phyloP scores from a whole-genome alignment of 2,113 vertebrate species.

The Morone chrysops region DNA sequence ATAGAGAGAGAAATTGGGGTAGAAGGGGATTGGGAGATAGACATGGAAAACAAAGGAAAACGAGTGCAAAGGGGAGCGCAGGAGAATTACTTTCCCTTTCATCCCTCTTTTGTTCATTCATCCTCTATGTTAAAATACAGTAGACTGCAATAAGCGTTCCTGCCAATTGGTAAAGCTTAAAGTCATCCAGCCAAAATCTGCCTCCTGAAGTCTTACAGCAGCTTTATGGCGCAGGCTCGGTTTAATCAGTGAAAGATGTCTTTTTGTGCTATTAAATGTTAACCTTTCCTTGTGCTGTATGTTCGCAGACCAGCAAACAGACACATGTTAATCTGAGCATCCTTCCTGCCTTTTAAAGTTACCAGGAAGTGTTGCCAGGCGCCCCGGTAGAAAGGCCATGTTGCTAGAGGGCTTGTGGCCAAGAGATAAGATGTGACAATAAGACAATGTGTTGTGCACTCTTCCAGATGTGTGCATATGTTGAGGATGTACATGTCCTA shows the following conservation, averaged over 20 bases:
- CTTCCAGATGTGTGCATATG: not conserved
- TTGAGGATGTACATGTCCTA: not conserved
- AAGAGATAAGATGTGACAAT: slow-evolving; percentile 37
- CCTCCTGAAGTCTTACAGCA: slow-evolving; percentile 7
- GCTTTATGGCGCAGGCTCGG: not conserved
- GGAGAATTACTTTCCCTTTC: slow-evolving; percentile 45
- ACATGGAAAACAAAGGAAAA: slow-evolving; percentile 43
- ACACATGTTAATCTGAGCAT: slow-evolving; percentile 10
- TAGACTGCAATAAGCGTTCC: slow-evolving; percentile 2
- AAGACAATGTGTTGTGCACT: not conserved
- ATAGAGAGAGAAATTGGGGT: slow-evolving; percentile 60
- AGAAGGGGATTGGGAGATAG: slow-evolving; percentile 43
- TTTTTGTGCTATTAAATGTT: not conserved
- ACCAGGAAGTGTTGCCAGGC: slow-evolving; percentile 14
- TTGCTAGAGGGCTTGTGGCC: slow-evolving; percentile 20
- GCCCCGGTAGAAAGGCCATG: slow-evolving; percentile 6
- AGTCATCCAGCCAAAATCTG: slow-evolving; percentile 21
- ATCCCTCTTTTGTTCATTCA: slow-evolving; percentile 49
- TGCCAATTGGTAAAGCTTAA: slow-evolving; percentile 23
- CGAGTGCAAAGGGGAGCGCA: slow-evolving; percentile 36
- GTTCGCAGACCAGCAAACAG: slow-evolving; percentile 2
- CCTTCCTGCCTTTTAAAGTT: slow-evolving; percentile 4
- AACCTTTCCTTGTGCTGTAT: not conserved
- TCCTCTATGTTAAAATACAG: slow-evolving; percentile 37
- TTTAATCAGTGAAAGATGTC: not conserved